Evolutionary conservation across 2,797 vertebrate genomes (phyloP), one percentile per base, ranked within the genome.

Genomic region (Phyllotis vaccarum): DNA sequence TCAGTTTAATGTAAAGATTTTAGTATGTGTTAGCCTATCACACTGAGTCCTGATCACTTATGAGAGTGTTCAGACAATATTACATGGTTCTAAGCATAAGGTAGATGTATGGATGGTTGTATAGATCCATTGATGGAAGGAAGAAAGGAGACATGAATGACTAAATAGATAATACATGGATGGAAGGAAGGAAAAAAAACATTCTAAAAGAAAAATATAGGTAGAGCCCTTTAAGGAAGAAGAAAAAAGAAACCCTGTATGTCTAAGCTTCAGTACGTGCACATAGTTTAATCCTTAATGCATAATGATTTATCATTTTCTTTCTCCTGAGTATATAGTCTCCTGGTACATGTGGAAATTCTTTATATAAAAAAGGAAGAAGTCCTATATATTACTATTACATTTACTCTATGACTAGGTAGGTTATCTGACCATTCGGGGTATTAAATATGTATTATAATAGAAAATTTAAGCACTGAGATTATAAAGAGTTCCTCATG

Each of bases 211-310:
- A 70, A 11, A 93, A 88, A 74, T 78, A 10, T 56, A 87, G n/a
- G 49, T 49, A 91, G 86, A 54, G 6, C 7, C 11, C 49, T 60
- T 90, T 91, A 31, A 80, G 40, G 6, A 10, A 89, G 29, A 91
- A 88, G n/a, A 78, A 82, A 89, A 13, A 89, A 78, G 17, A 90
- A 86, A 83, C 49, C 19, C 37, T 74, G 72, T 94, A 40, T 83
- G n/a, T 46, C 27, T 10, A 76, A 85, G 8, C 5, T 85, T 90
- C 46, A 81, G 3, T 43, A 88, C 19, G 17, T 72, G 86, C 75
- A 31, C n/a, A 5, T 22, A 86, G 16, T 62, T 58, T 85, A 81
- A 90, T 37, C 16, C 9, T 81, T 62, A 34, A 24, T 85, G 46
- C 49, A n/a, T 46, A 82, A 79, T 37, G 40, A 75, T 56, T 78